These are phyloP conservation scores for Steinernema feltiae DNA, from an alignment of 1,140 invertebrate species.

Conservation along the genomic window DNA sequence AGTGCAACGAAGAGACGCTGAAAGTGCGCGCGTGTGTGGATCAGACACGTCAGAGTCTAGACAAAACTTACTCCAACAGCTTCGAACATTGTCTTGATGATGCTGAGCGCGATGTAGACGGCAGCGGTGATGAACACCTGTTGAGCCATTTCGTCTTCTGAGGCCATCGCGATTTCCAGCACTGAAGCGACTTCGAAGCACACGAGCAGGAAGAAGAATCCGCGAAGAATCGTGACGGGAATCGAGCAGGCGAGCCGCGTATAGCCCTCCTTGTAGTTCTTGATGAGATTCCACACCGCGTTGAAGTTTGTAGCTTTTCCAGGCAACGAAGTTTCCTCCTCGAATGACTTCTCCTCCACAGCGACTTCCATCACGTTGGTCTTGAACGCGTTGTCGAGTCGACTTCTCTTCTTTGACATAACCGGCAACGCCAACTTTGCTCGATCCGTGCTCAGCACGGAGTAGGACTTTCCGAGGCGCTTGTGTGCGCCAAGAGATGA, in stretches of 20 bases:
- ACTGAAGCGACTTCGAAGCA: conserved; percentile 49
- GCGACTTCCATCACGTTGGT: conserved; percentile 42
- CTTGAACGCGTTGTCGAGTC: conserved; percentile 38
- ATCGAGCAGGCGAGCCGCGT: conserved; percentile 33
- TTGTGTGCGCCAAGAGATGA: conserved; percentile 49
- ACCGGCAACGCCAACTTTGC: conserved; percentile 48
- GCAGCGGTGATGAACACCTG: conserved; percentile 41
- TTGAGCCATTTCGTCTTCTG: conserved; percentile 38
- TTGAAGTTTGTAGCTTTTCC: conserved; percentile 34
- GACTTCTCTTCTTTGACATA: conserved; percentile 43
- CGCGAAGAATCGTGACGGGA: conserved; percentile 44
- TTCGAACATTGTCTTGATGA: conserved; percentile 49
- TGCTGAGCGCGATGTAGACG: conserved; percentile 48
- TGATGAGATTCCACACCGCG: conserved; percentile 40
- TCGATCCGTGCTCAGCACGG: conserved; percentile 45
- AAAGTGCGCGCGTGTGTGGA: no score
- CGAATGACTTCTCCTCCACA: conserved; percentile 30
- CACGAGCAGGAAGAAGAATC: conserved; percentile 48
- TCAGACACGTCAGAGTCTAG: no score
- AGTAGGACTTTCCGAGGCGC: conserved; percentile 51
- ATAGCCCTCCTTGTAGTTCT: conserved; percentile 40
- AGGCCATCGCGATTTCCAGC: conserved; percentile 43
- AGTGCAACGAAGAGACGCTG: conserved; percentile 51
- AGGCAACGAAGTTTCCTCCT: conserved; percentile 39
- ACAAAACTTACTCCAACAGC: conserved; percentile 43